Percentiles rank a stretch among this genome's conserved stretches.
These are phyloP conservation scores for Nicator chloris DNA, from an alignment of 2,113 vertebrate species.

Conservation along the genomic window DNA sequence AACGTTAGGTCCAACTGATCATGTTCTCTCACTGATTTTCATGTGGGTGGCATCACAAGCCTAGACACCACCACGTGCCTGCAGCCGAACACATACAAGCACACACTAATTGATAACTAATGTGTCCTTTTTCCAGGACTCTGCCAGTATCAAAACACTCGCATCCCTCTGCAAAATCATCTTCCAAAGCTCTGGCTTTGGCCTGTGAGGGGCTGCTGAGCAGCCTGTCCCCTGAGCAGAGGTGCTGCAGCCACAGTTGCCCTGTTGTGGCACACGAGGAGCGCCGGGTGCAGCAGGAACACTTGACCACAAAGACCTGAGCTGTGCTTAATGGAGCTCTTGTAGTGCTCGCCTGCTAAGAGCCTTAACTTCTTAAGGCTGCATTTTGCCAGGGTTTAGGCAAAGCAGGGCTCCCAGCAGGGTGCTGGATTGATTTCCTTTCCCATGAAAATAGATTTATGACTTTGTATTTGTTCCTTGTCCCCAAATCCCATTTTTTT, in stretches of 20 bases:
- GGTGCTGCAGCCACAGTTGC: not conserved
- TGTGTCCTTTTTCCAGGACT: not conserved
- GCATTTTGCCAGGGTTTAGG: slow-evolving; percentile 43
- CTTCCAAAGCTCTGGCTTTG: not conserved
- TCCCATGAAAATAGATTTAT: slow-evolving; percentile 34
- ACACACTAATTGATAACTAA: not conserved
- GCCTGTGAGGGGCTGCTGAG: not conserved
- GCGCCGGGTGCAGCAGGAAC: fast-evolving
- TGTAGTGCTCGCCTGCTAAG: not conserved
- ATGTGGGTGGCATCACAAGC: not conserved
- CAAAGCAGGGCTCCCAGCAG: slow-evolving; percentile 44
- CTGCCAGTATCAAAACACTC: not conserved
- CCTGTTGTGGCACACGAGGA: fast-evolving
- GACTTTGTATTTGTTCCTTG: not conserved
- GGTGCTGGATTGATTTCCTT: not conserved
- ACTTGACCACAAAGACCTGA: not conserved
- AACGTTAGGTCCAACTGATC: not conserved
- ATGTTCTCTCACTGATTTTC: not conserved
- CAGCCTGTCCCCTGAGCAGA: not conserved
- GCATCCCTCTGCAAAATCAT: not conserved
- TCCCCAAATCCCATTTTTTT: slow-evolving; percentile 16
- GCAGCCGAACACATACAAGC: not conserved
- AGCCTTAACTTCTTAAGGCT: slow-evolving; percentile 54
- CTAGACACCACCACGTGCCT: not conserved
- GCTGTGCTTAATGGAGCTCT: not conserved